A percentile compares a stretch with the other conserved stretches of the same genome.
These are phyloP conservation scores for Tor tambroides DNA, from an alignment of 2,113 vertebrate species.

Conservation along the genomic window DNA sequence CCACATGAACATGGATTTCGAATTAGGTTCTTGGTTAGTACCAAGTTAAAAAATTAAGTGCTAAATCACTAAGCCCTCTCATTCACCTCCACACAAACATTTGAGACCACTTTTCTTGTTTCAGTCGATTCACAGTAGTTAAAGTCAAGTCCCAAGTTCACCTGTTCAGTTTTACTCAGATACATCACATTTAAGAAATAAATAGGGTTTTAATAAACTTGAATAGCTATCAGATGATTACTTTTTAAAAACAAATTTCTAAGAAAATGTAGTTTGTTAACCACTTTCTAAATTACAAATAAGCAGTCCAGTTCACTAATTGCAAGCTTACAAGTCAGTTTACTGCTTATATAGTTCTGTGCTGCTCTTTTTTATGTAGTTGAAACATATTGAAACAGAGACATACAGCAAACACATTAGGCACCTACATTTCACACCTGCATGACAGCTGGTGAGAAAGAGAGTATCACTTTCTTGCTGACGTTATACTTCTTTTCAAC, in stretches of 20 bases:
- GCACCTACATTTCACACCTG: neutral
- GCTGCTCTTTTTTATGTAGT: neutral
- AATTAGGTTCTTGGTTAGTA: neutral
- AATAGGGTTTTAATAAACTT: neutral
- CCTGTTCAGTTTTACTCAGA: neutral
- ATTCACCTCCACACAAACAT: neutral
- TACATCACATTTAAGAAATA: neutral
- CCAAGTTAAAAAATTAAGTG: neutral
- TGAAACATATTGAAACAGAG: neutral
- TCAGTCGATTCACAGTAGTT: neutral
- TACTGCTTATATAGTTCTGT: too few species aligned
- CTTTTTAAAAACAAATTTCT: neutral
- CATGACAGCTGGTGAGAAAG: neutral
- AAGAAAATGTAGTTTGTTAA: neutral
- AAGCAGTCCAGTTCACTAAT: neutral
- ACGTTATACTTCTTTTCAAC: neutral
- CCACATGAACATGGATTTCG: neutral
- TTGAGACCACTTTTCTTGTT: neutral
- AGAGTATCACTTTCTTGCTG: neutral
- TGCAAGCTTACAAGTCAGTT: neutral
- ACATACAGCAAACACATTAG: neutral
- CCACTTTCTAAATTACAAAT: neutral
- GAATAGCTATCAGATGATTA: neutral
- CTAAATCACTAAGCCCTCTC: neutral
- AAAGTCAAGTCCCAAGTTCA: neutral